Evolutionary conservation across 1,140 invertebrate genomes (phyloP), one percentile per base, ranked within the genome.

Genomic region (Hormaphis cornu): DNA sequence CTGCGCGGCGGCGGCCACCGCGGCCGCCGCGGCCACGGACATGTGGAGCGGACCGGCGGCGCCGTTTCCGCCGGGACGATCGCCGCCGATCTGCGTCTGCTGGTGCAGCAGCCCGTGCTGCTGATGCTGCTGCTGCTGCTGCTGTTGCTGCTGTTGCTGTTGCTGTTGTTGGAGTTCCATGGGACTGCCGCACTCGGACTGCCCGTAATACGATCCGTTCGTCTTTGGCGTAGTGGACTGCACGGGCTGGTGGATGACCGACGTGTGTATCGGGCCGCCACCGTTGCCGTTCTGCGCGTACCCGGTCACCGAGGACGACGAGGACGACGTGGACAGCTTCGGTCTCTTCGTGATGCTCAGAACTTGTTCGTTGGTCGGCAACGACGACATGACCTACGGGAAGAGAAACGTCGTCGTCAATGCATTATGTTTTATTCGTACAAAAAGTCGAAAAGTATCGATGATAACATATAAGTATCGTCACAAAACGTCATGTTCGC

Each of bases 301-400:
- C 3, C 16, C 14, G 0, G 85, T 20, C 59, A 42, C 48, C 50
- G 72, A 50, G 2, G 83, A 80, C 73, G 85, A 85, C 1, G 86
- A 73, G 0, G 83, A 75, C 8, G 81, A 80, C 22, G 80, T 40
- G 4, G 73, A 74, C 3, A 91, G 76, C 76, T 93, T 93, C 59
- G 87, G 84, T 30, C 90, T 82, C 76, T 93, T 93, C 0, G 87
- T 87, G 0, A 90, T 83, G 76, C 85, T 89, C 9, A 93, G 80
- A 0, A 91, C 87, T 77, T 92, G 89, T 70, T 93, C 91, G 73
- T 84, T 87, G 22, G 88, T 84, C 1, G 90, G 91, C 70, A 93
- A 76, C 1, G 88, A 89, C 0, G 90, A 89, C 72, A 93, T 79
- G 4, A 95, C 90, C 61, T 66, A 30, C n/a, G 20, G 18, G 20